Percentiles rank a stretch among this genome's conserved stretches.
Conservation (phyloP, 1,140 invertebrate genomes). For the Heliconius hewitsoni region DNA sequence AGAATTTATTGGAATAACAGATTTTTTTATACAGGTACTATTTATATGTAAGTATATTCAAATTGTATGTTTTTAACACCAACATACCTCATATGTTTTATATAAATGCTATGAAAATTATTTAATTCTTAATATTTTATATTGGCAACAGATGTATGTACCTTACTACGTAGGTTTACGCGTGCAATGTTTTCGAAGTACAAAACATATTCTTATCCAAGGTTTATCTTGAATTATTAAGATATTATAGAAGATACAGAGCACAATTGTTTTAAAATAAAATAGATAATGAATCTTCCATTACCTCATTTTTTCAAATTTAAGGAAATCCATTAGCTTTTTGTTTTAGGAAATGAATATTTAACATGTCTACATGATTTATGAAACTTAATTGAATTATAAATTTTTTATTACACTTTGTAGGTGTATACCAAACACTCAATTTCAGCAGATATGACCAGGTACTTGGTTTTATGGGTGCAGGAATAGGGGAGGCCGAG, state of each 20-base stretch:
- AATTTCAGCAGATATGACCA: no score
- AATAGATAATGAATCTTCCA: conserved; percentile 7
- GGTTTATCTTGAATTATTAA: conserved; percentile 2
- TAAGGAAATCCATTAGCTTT: conserved; percentile 12
- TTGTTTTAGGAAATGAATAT: not conserved
- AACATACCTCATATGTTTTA: no score
- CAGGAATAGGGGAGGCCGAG: no score
- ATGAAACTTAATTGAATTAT: conserved; percentile 1
- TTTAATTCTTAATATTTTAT: no score
- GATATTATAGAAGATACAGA: conserved; percentile 6
- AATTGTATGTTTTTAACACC: no score
- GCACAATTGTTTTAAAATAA: conserved; percentile 4
- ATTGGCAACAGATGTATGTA: no score
- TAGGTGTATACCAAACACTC: no score
- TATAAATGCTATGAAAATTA: no score
- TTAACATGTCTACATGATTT: not conserved
- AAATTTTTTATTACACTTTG: not conserved
- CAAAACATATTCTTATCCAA: conserved; percentile 8
- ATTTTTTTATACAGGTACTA: no score
- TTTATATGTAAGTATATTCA: no score
- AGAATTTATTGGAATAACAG: no score
- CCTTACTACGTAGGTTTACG: not conserved
- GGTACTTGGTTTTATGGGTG: no score
- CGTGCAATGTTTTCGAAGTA: not conserved
- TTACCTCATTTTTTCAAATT: not conserved